Evolutionary conservation across 2,113 vertebrate species (phyloP), one percentile per base, ranked within the genome.

Genomic region (Xenus cinereus): DNA sequence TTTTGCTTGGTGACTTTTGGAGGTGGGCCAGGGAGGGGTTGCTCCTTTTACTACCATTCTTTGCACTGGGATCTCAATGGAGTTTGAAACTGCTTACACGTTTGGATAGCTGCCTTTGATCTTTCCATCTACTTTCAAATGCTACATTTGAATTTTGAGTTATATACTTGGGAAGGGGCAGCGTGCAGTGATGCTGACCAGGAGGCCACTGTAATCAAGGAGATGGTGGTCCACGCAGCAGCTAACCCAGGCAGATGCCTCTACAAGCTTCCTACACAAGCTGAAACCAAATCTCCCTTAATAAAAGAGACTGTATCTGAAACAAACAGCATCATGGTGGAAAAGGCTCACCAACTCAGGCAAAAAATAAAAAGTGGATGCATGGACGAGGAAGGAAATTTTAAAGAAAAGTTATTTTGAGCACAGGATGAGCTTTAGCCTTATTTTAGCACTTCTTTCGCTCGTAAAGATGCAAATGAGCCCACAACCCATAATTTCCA

Each of bases 361-460:
- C 26, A 63, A 67, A 92, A 87, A 72, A 48, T n/a, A 92, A 86
- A 71, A 35, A 8, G 21, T 35, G 21, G 17, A 46, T 69, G 26
- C 43, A 30, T 14, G 14, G 43, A 51, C 54, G 24, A 69, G 33
- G 77, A 90, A 73, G 10, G 43, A 26, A 90, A 39, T 77, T 88
- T 53, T 56, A 51, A 88, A 85, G 69, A 50, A 39, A 56, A 69
- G 54, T 53, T 94, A 66, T 92, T 94, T 74, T 83, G 33, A 76
- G 72, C 59, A n/a, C 33, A 90, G 14, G 37, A 66, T 83, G 67
- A 90, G 18, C 22, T 60, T 92, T 68, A 83, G 27, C 43, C 30
- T 86, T 79, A 80, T 92, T 94, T 90, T 88, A 93, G 54, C n/a
- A 35, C 9, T 84, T 62, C 35, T 90, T 80, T 86, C 75, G 77